These are phyloP conservation scores for Rapana venosa DNA, from an alignment of 2,888 invertebrate species.

Conservation along the genomic window DNA sequence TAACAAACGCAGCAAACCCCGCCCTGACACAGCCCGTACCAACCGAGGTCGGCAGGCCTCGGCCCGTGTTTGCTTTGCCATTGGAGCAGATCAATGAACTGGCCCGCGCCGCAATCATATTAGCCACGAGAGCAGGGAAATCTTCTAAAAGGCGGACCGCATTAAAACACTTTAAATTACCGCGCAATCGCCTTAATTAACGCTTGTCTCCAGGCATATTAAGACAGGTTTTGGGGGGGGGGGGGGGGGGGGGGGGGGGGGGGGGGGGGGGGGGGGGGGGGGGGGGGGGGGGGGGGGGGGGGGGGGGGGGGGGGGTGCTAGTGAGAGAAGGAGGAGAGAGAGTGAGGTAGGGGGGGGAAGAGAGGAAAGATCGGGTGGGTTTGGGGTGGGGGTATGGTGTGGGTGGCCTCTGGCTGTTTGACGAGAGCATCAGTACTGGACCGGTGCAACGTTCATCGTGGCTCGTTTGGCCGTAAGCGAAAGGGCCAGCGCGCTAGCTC, in stretches of 20 bases:
- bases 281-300: background rate
- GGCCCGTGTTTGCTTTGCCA: constrained; percentile 55
- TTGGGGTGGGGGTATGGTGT: background rate
- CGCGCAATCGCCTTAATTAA: constrained; percentile 45
- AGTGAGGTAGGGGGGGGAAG: background rate
- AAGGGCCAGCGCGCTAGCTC: constrained; percentile 33
- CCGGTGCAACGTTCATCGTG: constrained; percentile 25
- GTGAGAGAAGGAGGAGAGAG: background rate
- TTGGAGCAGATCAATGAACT: constrained; percentile 51
- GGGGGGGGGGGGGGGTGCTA: background rate
- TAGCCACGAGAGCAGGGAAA: constrained; percentile 51
- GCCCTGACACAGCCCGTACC: constrained; percentile 50
- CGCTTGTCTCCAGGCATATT: constrained; percentile 27
- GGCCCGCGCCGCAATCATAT: constrained; percentile 53
- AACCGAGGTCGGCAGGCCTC: constrained; percentile 48
- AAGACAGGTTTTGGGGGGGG: background rate
- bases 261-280: background rate
- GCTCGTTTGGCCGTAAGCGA: constrained; percentile 38
- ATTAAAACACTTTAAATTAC: constrained; percentile 59
- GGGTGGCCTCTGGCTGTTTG: constrained; percentile 11
- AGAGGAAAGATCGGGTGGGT: background rate
- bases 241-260: background rate
- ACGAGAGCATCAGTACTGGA: constrained; percentile 24
- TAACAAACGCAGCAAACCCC: constrained; percentile 45
- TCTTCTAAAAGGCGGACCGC: constrained; percentile 51